A percentile compares a stretch with the other conserved stretches of the same genome.
Conservation (phyloP, 1,140 invertebrate genomes). For the Pachypsylla venusta region DNA sequence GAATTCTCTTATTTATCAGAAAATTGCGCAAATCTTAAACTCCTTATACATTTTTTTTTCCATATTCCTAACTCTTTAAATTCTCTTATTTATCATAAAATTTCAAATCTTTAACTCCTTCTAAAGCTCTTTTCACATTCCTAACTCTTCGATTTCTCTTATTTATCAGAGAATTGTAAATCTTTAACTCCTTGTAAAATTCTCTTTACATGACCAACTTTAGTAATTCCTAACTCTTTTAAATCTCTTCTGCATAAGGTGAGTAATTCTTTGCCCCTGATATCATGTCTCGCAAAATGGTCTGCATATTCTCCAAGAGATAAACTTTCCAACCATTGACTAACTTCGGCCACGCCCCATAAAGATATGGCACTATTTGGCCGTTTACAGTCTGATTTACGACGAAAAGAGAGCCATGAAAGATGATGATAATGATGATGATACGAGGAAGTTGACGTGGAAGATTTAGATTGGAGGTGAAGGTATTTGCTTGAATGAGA, state of each 20-base stretch:
- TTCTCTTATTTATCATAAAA: too few species aligned
- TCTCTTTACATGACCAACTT: slow-evolving; percentile 87
- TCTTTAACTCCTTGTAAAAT: slow-evolving; percentile 85
- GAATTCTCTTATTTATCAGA: too few species aligned
- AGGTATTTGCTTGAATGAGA: too few species aligned
- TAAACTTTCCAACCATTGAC: slow-evolving; percentile 69
- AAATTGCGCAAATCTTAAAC: too few species aligned
- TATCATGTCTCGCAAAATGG: slow-evolving; percentile 75
- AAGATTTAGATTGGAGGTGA: too few species aligned
- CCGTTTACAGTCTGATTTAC: neutral
- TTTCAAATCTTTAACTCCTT: too few species aligned
- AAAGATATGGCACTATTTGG: slow-evolving; percentile 19
- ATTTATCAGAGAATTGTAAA: slow-evolving; percentile 48
- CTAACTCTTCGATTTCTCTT: slow-evolving; percentile 49
- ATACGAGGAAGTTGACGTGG: neutral
- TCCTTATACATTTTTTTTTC: too few species aligned
- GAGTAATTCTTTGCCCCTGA: slow-evolving; percentile 76
- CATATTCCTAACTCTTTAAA: too few species aligned
- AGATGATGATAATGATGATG: too few species aligned
- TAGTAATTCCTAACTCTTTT: slow-evolving; percentile 79
- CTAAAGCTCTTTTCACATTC: too few species aligned
- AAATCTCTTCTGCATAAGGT: slow-evolving; percentile 69
- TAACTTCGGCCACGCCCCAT: slow-evolving; percentile 42
- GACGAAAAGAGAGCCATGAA: neutral
- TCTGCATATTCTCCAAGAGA: slow-evolving; percentile 75